Evolutionary conservation across 2,888 invertebrate species (phyloP), one percentile per base, ranked within the genome.

Genomic region (Pedicia rivosa): DNA sequence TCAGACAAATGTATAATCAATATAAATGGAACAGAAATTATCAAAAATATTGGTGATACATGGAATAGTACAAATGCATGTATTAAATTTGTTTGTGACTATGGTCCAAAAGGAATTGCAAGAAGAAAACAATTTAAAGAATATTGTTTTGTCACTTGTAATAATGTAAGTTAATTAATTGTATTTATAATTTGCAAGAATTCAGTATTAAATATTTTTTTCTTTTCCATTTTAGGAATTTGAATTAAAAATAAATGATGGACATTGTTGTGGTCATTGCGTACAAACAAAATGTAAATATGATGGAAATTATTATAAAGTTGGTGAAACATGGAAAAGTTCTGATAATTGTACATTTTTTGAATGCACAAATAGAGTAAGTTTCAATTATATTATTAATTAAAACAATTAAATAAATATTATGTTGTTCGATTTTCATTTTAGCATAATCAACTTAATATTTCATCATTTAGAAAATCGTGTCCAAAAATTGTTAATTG

Each of bases 311-410:
- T 43, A 55, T 12, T 56, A 56, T 33, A 44, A 46, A 2, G 47
- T 59, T 10, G 59, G 57, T 3, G 51, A 58, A 12, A 52, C 54
- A 8, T 61, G 62, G 61, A 58, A 53, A 39, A 56, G 54, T 24
- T 41, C 46, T 7, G 49, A 51, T 30, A 54, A 53, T 17, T 62
- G 61, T 40, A 56, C 53, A 4, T 43, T 61, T 10, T 47, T 54
- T 25, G 58, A 61, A 41, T 62, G 61, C 38, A 43, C 35, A 6
- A 31, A 26, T 5, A 29, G 26, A 2, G 30, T 34, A 12, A n/a
- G 16, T 31, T 3, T 10, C 6, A 8, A 16, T 4, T 9, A 10
- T 16, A 5, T 31, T n/a, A n/a, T 14, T 8, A 28, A 12, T 12
- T 8, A 24, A 24, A 5, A 10, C n/a, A 4, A 24, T 10, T 10